Conservation (phyloP, 2,797 vertebrate species). For the Eupleurogrammus muticus region DNA sequence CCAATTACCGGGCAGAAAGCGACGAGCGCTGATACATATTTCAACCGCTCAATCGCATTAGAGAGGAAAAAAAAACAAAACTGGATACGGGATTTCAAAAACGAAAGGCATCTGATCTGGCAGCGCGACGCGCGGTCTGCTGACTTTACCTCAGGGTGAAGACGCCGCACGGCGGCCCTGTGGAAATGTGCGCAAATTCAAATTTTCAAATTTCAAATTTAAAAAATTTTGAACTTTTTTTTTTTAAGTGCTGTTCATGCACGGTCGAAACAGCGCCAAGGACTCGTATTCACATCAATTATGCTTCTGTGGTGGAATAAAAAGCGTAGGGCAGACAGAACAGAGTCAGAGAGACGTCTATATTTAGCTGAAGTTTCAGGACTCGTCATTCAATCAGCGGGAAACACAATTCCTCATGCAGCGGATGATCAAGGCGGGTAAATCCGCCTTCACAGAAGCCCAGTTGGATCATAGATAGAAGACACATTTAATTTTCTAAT, state of each 20-base stretch:
- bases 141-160: no score
- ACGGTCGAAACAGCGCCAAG: no score
- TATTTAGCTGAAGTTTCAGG: background rate
- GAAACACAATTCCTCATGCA: background rate
- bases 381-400: background rate
- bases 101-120: background rate
- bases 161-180: no score
- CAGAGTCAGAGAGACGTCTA: background rate
- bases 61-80: no score
- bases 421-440: background rate
- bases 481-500: background rate
- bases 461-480: background rate
- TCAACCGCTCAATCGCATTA: background rate
- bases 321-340: slow-evolving; percentile 1
- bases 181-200: background rate
- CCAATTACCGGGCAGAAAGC: background rate
- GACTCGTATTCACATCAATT: no score
- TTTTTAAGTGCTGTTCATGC: background rate
- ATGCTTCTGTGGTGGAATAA: no score
- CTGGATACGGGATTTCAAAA: slow-evolving; percentile 5
- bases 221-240: no score
- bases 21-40: background rate
- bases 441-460: background rate
- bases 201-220: no score
- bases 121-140: slow-evolving; percentile 4